Conservation (phyloP, 2,888 invertebrate genomes). For the Epinotia demarniana region DNA sequence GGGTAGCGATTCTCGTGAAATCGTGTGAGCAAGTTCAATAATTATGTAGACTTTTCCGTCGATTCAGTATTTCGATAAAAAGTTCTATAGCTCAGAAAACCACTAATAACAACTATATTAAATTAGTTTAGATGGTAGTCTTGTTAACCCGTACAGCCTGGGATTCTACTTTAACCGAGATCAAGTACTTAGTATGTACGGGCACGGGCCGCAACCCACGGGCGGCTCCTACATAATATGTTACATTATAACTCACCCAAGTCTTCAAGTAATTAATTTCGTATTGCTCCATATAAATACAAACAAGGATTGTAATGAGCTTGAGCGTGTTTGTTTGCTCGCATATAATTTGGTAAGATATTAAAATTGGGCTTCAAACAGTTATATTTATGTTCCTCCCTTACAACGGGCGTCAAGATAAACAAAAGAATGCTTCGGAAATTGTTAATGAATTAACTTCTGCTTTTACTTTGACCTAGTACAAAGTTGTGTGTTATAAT, state of each 20-base stretch:
- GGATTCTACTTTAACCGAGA: conserved; percentile 1
- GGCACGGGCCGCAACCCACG: conserved; percentile 28
- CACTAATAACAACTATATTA: too few species aligned
- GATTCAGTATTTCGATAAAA: too few species aligned
- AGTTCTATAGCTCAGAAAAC: too few species aligned
- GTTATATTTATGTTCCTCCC: conserved; percentile 35
- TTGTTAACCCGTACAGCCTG: neutral
- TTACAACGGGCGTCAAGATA: conserved; percentile 24
- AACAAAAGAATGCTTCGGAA: conserved; percentile 28
- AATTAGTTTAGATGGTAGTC: neutral
- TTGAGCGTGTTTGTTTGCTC: conserved; percentile 54
- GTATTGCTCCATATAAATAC: conserved; percentile 58
- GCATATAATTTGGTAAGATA: conserved; percentile 42
- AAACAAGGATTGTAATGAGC: conserved; percentile 61
- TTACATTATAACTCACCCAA: conserved; percentile 49
- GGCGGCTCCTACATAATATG: conserved; percentile 21
- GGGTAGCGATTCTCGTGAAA: too few species aligned
- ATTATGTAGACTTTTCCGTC: too few species aligned
- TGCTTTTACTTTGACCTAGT: neutral
- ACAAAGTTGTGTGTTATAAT: too few species aligned
- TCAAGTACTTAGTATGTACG: conserved; percentile 26
- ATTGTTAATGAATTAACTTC: conserved; percentile 24
- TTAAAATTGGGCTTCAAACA: conserved; percentile 39
- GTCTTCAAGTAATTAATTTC: conserved; percentile 60
- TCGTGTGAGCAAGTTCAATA: too few species aligned